Evolutionary conservation across 2,797 vertebrate genomes (phyloP).

Genomic region (Tenualosa thibaudeaui): DNA sequence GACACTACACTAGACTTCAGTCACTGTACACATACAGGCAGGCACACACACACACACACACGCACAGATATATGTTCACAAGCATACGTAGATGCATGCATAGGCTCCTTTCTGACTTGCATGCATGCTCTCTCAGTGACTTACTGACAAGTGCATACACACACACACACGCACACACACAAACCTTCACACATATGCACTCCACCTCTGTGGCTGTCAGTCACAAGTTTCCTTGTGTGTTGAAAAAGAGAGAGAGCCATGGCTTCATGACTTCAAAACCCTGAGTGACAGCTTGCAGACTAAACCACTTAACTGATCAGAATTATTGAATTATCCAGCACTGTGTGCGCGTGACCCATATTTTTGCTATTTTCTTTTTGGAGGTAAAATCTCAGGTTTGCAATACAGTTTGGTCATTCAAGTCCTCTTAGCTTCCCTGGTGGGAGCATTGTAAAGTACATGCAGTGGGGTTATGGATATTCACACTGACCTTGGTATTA

Average conservation of each 20-base stretch:
- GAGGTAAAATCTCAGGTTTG: neutral
- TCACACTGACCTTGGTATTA: neutral
- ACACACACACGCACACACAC: neutral
- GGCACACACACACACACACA: neutral
- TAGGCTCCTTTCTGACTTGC: no score
- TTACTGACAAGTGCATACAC: neutral
- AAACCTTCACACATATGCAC: neutral
- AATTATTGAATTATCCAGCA: constrained; percentile 51
- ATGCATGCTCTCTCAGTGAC: neutral
- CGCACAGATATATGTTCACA: neutral
- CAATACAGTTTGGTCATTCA: neutral
- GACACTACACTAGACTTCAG: no score
- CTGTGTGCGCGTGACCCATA: constrained; percentile 23
- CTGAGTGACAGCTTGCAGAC: neutral
- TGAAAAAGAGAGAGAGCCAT: neutral
- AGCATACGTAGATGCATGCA: neutral
- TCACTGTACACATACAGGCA: neutral
- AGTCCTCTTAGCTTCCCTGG: neutral
- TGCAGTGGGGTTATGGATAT: neutral
- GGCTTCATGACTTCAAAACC: neutral
- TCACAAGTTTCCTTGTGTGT: neutral
- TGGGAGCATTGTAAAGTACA: neutral
- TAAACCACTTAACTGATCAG: constrained; percentile 40
- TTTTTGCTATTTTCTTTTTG: constrained; percentile 34
- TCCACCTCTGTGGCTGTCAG: neutral